These are phyloP conservation scores for Tuberolachnus salignus DNA, from an alignment of 2,888 invertebrate species.

Conservation along the genomic window DNA sequence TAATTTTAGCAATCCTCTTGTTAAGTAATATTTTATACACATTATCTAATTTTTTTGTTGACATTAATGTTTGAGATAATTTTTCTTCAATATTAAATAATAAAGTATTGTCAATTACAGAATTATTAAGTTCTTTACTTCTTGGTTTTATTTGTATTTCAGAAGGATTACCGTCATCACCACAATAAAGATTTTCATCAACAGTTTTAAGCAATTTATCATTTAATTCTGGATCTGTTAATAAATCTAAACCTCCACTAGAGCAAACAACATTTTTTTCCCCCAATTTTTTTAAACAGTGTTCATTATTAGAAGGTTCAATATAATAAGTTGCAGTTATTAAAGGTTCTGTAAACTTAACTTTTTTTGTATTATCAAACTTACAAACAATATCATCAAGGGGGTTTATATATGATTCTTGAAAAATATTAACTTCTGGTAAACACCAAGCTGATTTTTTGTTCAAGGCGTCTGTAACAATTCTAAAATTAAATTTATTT, in stretches of 20 bases:
- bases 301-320: background rate
- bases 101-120: background rate
- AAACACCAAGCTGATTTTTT: background rate
- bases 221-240: background rate
- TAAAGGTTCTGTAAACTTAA: background rate
- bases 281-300: background rate
- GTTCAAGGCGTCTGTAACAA: background rate
- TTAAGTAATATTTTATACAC: background rate
- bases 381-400: background rate
- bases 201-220: background rate
- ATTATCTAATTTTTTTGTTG: background rate
- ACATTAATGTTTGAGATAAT: background rate
- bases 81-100: background rate
- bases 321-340: background rate
- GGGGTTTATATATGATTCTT: background rate
- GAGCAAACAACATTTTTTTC: background rate
- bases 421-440: background rate
- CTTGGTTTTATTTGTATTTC: background rate
- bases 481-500: slow-evolving; percentile 21
- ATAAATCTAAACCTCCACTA: background rate
- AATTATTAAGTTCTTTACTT: background rate
- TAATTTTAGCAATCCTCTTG: background rate
- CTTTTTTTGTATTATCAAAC: background rate
- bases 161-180: background rate
- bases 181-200: background rate